Evolutionary conservation across 1,140 invertebrate species (phyloP).

Genomic region (Grapholita molesta): DNA sequence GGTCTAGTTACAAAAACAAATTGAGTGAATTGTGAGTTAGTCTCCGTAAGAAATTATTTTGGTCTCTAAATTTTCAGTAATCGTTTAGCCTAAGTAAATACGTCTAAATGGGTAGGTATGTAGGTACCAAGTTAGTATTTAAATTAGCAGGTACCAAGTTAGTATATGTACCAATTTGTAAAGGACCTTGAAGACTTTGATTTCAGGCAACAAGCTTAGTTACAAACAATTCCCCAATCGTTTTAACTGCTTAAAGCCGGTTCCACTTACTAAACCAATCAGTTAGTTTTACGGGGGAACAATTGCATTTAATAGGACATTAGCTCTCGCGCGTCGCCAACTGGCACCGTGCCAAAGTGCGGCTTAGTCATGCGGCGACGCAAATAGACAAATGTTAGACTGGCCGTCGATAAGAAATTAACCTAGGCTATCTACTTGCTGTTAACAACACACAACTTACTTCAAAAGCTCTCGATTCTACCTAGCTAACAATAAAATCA

Average conservation of each 20-base stretch:
- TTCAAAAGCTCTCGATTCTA: background rate
- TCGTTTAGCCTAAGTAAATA: too few relatives aligned
- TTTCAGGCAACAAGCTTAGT: background rate
- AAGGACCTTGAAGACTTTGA: too few relatives aligned
- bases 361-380: slow-evolving; percentile 38
- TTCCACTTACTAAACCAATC: slow-evolving; percentile 29
- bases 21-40: too few relatives aligned
- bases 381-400: slow-evolving; percentile 24
- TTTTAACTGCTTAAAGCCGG: slow-evolving; percentile 25
- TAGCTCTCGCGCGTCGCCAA: slow-evolving; percentile 31
- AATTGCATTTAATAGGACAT: slow-evolving; percentile 43
- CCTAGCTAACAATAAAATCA: background rate
- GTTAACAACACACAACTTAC: background rate
- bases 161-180: too few relatives aligned
- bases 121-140: too few relatives aligned
- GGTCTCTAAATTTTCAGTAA: too few relatives aligned
- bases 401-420: slow-evolving; percentile 7
- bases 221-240: slow-evolving; percentile 23
- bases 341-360: slow-evolving; percentile 33
- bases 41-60: too few relatives aligned
- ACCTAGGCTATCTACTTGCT: background rate
- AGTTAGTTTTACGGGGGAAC: slow-evolving; percentile 38
- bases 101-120: too few relatives aligned
- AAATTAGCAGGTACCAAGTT: too few relatives aligned
- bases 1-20: too few relatives aligned